These are phyloP conservation scores for Crotalus tigris DNA, from an alignment of 2,113 vertebrate species.

Conservation along the genomic window DNA sequence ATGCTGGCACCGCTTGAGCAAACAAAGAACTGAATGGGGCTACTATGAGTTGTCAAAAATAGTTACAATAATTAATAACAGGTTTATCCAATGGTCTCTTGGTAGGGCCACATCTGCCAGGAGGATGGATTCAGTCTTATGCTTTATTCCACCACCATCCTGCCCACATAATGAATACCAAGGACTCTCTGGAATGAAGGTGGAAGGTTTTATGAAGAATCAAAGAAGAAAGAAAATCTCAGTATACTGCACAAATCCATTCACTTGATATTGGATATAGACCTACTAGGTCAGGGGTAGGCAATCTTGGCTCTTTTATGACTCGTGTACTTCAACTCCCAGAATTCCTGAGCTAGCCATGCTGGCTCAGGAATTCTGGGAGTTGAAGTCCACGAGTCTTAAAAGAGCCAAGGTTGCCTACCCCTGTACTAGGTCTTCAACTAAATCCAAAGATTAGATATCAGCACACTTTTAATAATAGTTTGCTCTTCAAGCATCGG, in stretches of 20 bases:
- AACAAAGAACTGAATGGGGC: not conserved
- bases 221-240: not conserved
- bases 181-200: not conserved
- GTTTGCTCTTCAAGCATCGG: not conserved
- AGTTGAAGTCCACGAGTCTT: too few species aligned
- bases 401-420: too few species aligned
- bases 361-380: too few species aligned
- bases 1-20: not conserved
- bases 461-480: not conserved
- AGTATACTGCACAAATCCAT: not conserved
- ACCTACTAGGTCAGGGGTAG: not conserved
- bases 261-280: not conserved
- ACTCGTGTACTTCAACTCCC: too few species aligned
- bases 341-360: too few species aligned
- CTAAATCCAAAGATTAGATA: not conserved
- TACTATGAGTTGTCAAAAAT: not conserved
- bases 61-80: not conserved
- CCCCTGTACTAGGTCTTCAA: not conserved
- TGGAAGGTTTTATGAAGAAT: not conserved
- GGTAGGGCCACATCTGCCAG: not conserved
- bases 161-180: not conserved
- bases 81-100: not conserved
- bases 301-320: too few species aligned
- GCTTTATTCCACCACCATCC: not conserved
- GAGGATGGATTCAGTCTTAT: not conserved